Evolutionary conservation across 2,797 vertebrate species (phyloP), one percentile per base, ranked within the genome.

Genomic region (Euthynnus affinis): DNA sequence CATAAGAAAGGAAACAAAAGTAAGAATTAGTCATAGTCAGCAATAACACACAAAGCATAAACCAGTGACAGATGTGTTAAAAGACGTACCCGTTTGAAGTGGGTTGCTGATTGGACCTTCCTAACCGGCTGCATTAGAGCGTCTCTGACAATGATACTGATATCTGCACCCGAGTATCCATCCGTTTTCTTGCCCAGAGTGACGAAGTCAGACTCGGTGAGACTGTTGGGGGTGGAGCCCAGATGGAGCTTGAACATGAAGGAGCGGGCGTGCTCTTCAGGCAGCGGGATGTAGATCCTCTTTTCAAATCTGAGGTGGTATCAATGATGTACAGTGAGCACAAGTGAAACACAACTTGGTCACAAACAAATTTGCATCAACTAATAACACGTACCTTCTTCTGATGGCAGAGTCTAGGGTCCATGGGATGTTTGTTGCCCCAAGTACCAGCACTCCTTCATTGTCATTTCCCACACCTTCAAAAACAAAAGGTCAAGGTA

Each of bases 361-460:
- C 15, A 46, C 13, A 4, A 65, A 46, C 3, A 53, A 37, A 66
- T 66, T 52, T n/a, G n/a, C 20, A 51, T 25, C 0, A 6, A 67
- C 7, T 60, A 17, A 17, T 12, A 53, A 64, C 15, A 34, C 29
- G 80, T 94, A 99, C 98, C 98, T 95, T 95, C 98, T 97, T 78
- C 98, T 97, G 91, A 99, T 99, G 84, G 98, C 98, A 76, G 98
- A 99, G 92, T 99, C 98, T 74, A 99, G 94, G 84, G 98, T 98
- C 98, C 98, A 99, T 0, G 98, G 98, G 91, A 99, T 99, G 87
- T 99, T 99, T 91, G 98, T 99, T 9, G 98, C 98, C 78, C 98
- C 98, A n/a, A 99, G 96, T 76, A 99, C 98, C 89, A 99, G 95
- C 85, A 99, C 97, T 57, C 98, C 98, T 56, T 99, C 97, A 62